A percentile compares a stretch with the other conserved stretches of the same genome.
Conservation (phyloP, 2,113 vertebrate species). For the Zosterops lateralis region DNA sequence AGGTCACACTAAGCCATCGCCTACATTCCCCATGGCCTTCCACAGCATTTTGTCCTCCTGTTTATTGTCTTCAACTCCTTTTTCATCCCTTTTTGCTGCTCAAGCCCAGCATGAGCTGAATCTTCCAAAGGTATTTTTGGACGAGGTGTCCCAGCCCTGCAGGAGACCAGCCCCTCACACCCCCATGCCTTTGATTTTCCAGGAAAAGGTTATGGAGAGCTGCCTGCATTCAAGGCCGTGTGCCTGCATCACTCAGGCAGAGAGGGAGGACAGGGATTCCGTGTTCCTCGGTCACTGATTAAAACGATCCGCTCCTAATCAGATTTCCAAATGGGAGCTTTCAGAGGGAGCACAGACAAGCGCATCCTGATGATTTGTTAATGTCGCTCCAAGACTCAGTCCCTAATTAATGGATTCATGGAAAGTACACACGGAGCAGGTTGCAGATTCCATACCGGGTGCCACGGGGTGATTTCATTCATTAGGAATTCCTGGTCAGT, state of each 20-base stretch:
- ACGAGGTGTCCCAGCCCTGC: background rate
- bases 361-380: constrained; percentile 30
- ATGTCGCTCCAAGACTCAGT: background rate
- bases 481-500: background rate
- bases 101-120: background rate
- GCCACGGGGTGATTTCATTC: background rate
- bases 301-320: constrained; percentile 25
- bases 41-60: background rate
- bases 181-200: background rate
- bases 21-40: background rate
- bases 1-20: background rate
- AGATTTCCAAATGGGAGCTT: background rate
- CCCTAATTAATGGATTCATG: constrained; percentile 27
- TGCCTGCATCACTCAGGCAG: background rate
- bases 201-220: background rate
- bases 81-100: background rate
- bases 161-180: background rate
- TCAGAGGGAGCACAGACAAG: background rate
- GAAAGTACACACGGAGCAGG: background rate
- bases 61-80: background rate
- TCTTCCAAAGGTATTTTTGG: background rate
- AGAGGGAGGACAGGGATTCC: background rate
- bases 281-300: background rate
- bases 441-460: background rate
- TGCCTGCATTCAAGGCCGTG: background rate